Percentiles rank a stretch among this genome's conserved stretches.
These are phyloP conservation scores for Oscheius onirici DNA, from an alignment of 2,888 invertebrate genomes.

Conservation along the genomic window DNA sequence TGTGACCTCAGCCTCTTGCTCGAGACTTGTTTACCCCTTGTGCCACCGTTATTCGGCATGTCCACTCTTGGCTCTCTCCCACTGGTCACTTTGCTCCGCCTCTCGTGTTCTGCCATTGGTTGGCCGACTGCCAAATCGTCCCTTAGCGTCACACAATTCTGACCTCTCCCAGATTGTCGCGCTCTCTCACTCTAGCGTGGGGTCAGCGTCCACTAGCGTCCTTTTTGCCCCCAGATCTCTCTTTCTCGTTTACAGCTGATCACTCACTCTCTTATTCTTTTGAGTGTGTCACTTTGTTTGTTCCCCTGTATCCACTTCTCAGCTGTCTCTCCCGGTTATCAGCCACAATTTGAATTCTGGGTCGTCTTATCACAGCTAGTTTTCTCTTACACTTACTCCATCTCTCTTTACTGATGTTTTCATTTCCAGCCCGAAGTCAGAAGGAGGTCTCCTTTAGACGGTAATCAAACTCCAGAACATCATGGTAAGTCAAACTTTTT, in stretches of 20 bases:
- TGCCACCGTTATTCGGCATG: constrained; percentile 20
- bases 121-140: constrained; percentile 11
- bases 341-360: constrained; percentile 14
- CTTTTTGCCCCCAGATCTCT: constrained; percentile 4
- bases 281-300: constrained; percentile 16
- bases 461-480: too few species aligned
- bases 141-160: constrained; percentile 6
- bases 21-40: constrained; percentile 21
- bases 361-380: not conserved
- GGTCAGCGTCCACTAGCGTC: constrained; percentile 22
- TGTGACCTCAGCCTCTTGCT: not conserved
- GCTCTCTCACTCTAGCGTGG: constrained; percentile 1
- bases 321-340: constrained; percentile 14
- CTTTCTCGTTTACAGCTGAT: not conserved
- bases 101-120: constrained; percentile 11
- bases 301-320: constrained; percentile 11
- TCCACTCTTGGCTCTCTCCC: not conserved
- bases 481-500: too few species aligned
- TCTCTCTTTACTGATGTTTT: not conserved
- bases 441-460: too few species aligned
- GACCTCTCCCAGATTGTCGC: constrained; percentile 1
- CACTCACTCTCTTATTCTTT: not conserved
- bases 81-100: constrained; percentile 20
- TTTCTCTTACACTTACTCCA: not conserved
- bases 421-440: too few species aligned